Base-by-base conservation (phyloP, 2,888 invertebrate genomes). In the Itoplectis maculator region DNA sequence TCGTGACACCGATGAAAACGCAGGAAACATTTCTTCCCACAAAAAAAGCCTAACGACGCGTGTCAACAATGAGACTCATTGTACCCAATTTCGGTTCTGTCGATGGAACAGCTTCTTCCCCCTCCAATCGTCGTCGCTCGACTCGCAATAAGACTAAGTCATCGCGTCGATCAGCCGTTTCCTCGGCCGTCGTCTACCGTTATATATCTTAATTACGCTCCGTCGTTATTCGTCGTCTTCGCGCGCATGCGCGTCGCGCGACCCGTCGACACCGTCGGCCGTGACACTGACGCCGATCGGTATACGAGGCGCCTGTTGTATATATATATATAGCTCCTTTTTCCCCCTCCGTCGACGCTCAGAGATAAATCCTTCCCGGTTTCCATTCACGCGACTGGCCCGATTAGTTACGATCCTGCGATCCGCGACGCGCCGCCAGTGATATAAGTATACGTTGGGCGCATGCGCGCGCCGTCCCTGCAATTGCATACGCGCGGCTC, bases 141-240 rank as follows among this genome's bases (percentile, higher is more conserved):
- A 54, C 42, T 8, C 15, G 15, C n/a, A n/a, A n/a, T 47, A 47
- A n/a, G 47, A 3, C 18, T 51, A 23, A 15, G 37, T 20, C 69
- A 8, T 68, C 66, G 49, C 13, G 51, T 69, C 18, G 18, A 49
- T 49, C 69, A 18, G 51, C 7, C 40, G 49, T 11, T 69, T 35
- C 37, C 35, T 40, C 69, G 18, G 13, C 35, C 69, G 49, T n/a
- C n/a, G n/a, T n/a, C 29, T 51, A 69, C 69, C 20, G 35, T 69
- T 69, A 69, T 69, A 69, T 51, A 69, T 69, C 51, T 51, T 69
- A 69, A 69, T 69, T 69, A 69, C 68, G n/a, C 23, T 68, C 23
- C 15, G 29, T 2, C 35, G 49, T 49, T 68, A 9, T 18, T 51
- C 37, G 49, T 49, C 15, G 37, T n/a, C n/a, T 49, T 47, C 49